Evolutionary conservation across 2,888 invertebrate species (phyloP).

Genomic region (Colletes collaris): DNA sequence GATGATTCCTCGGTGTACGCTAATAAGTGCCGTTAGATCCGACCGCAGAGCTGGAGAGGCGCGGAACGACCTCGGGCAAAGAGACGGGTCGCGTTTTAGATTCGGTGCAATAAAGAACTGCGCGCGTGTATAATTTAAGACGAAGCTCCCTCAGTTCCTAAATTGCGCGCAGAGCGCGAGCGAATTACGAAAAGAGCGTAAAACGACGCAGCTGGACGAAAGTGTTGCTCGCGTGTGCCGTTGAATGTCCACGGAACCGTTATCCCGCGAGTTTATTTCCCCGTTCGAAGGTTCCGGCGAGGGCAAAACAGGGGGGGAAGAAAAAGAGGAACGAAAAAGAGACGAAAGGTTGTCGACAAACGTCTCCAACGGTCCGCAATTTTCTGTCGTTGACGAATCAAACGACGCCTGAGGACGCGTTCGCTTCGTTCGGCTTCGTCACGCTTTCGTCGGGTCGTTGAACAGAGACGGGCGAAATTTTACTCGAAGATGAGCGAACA

Average conservation of each 20-base stretch:
- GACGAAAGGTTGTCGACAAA: neutral
- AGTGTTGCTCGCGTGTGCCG: conserved; percentile 19
- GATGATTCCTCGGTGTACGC: conserved; percentile 46
- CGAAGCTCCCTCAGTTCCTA: conserved; percentile 72
- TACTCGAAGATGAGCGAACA: conserved; percentile 2
- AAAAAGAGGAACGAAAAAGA: neutral
- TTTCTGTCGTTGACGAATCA: conserved; percentile 2
- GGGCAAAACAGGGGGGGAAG: neutral
- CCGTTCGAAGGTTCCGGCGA: neutral
- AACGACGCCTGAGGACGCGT: conserved; percentile 22
- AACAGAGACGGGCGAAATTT: conserved; percentile 30
- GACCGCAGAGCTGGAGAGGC: conserved; percentile 52
- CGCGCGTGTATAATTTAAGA: conserved; percentile 62
- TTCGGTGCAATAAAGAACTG: conserved; percentile 76
- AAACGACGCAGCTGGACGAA: conserved; percentile 52
- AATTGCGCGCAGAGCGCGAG: conserved; percentile 62
- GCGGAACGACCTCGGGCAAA: conserved; percentile 32
- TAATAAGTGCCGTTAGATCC: conserved; percentile 68
- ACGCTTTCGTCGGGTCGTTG: conserved; percentile 59
- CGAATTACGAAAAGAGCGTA: conserved; percentile 53
- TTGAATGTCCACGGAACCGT: conserved; percentile 18
- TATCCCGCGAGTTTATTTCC: neutral
- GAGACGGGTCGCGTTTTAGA: conserved; percentile 57
- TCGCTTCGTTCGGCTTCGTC: conserved; percentile 40
- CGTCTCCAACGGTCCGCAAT: neutral